Percentiles rank a stretch among this genome's conserved stretches.
Conservation (phyloP, 2,797 vertebrate genomes). For the Argya squamiceps region DNA sequence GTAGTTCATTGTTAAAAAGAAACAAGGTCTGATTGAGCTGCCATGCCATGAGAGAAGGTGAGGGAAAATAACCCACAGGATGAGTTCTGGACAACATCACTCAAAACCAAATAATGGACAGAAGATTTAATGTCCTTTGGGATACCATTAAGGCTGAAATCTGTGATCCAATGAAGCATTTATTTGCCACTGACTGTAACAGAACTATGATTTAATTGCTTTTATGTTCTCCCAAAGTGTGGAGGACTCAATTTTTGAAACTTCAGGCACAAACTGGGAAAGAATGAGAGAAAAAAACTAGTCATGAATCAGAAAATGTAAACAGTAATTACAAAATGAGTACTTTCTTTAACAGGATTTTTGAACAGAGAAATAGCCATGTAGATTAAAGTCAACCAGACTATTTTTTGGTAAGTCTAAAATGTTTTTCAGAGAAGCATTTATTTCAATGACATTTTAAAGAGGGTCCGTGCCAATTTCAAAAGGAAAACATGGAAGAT, state of each 20-base stretch:
- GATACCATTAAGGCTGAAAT: background rate
- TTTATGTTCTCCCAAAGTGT: background rate
- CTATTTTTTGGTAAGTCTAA: background rate
- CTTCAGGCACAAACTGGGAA: background rate
- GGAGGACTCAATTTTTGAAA: background rate
- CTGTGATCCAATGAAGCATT: background rate
- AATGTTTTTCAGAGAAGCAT: background rate
- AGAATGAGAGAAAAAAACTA: background rate
- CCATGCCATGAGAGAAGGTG: background rate
- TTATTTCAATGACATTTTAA: conserved; percentile 5
- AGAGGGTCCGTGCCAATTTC: background rate
- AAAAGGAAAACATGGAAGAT: background rate
- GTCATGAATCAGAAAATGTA: background rate
- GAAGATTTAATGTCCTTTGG: background rate
- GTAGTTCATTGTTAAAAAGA: background rate
- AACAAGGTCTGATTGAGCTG: background rate
- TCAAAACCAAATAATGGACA: background rate
- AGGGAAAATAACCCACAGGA: background rate
- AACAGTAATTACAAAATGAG: background rate
- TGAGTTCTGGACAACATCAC: background rate
- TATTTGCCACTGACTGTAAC: background rate
- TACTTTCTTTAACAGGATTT: background rate
- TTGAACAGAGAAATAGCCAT: background rate
- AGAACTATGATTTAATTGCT: background rate
- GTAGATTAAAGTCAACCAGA: background rate